A percentile compares a stretch with the other conserved stretches of the same genome.
phyloP scores from a whole-genome alignment of 2,797 vertebrate species.

The Gymnothorax reevesii region DNA sequence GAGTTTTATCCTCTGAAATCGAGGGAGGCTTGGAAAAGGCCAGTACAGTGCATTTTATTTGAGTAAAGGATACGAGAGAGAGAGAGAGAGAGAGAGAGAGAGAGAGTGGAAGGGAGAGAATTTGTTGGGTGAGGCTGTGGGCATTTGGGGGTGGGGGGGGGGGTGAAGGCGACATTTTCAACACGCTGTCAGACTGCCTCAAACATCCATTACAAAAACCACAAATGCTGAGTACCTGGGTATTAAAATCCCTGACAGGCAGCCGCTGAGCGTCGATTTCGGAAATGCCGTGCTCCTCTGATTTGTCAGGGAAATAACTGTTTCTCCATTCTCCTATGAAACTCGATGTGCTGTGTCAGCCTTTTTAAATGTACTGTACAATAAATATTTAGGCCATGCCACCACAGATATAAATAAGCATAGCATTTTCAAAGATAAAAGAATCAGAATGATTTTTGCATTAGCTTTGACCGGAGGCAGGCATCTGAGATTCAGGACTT shows the following conservation, averaged over 20 bases:
- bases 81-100: not conserved
- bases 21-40: conserved; percentile 8
- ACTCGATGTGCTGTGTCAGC: not conserved
- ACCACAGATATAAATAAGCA: conserved; percentile 6
- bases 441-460: not conserved
- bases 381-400: not conserved
- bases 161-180: not conserved
- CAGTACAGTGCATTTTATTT: not conserved
- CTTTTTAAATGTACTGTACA: not conserved
- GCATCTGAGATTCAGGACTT: not conserved
- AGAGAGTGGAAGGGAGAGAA: not conserved
- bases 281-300: not conserved
- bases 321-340: not conserved
- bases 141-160: not conserved
- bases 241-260: conserved; percentile 8
- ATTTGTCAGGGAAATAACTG: not conserved
- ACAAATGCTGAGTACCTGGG: not conserved
- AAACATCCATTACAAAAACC: conserved; percentile 3
- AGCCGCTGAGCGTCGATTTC: not conserved
- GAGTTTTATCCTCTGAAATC: conserved; percentile 24
- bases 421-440: not conserved
- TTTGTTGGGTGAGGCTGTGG: not conserved
- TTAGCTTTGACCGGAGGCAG: not conserved
- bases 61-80: not conserved
- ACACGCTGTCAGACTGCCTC: conserved; percentile 12